Evolutionary conservation across 2,888 invertebrate species (phyloP), one percentile per base, ranked within the genome.

Genomic region (Seladonia tumulorum): DNA sequence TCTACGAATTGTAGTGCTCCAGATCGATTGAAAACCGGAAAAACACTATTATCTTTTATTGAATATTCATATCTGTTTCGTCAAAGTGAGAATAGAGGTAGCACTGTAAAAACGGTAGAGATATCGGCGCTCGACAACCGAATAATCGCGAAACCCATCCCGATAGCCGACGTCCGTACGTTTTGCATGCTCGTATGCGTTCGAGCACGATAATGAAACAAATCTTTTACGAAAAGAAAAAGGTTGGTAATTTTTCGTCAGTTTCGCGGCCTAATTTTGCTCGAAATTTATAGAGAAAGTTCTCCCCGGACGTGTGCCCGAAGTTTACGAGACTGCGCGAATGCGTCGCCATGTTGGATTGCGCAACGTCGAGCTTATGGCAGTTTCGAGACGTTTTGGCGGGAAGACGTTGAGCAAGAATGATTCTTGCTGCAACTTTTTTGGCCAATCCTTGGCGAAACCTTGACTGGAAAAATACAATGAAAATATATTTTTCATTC

Each of bases 271-370:
- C 45, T 42, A 45, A 29, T 60, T 75, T 29, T 63, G 7, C 18
- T 35, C 66, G 66, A 66, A 18, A 35, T 66, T 35, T 18, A 35
- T 29, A 14, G 74, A 49, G 74, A 74, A 74, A 74, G 74, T 74
- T 53, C 29, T 22, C n/a, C n/a, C 39, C 2, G n/a, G 39, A n/a
- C 42, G 12, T 2, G 66, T 10, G 42, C 68, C n/a, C 39, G 68
- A n/a, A 1, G 12, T 68, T 68, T 12, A 39, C 22, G 68, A 1
- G 39, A 68, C 39, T 68, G 3, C n/a, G 68, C 39, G 68, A n/a
- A 39, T 14, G 42, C 39, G 68, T 12, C 39, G 68, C 68, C 68
- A 68, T 68, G 35, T 42, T 68, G 12, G 39, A 42, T 68, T 68
- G 42, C 39, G n/a, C 35, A 42, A 68, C 39, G 0, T 4, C 22